Evolutionary conservation across 2,888 invertebrate species (phyloP).

Genomic region (Entomobrya proxima): DNA sequence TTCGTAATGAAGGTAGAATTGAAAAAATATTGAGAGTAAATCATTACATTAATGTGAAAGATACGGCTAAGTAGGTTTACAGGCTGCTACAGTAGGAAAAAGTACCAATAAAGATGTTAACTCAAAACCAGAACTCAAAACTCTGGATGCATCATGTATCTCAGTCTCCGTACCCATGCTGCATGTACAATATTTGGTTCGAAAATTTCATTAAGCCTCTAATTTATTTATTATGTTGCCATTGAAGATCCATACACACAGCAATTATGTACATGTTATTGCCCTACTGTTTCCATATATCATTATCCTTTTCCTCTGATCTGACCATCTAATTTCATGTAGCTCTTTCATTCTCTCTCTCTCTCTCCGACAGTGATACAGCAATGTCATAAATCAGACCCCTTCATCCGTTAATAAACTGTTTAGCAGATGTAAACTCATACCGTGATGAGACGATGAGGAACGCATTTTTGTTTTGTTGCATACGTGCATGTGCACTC

Average conservation of each 20-base stretch:
- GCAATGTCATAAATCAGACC: constrained; percentile 36
- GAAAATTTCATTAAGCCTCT: background rate
- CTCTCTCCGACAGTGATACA: background rate
- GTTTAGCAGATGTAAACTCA: constrained; percentile 31
- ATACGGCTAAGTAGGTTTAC: too few species aligned
- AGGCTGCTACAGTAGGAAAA: too few species aligned
- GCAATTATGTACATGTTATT: background rate
- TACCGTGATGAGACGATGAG: constrained; percentile 8
- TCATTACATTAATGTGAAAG: too few species aligned
- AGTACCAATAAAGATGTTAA: too few species aligned
- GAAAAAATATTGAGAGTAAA: too few species aligned
- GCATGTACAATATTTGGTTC: background rate
- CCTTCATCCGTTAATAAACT: constrained; percentile 29
- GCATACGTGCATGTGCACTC: background rate
- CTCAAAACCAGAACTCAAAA: too few species aligned
- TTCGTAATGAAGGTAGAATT: too few species aligned
- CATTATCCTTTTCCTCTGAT: background rate
- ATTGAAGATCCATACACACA: background rate
- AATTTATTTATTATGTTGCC: background rate
- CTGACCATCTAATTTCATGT: constrained; percentile 7
- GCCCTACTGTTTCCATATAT: background rate
- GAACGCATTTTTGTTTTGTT: background rate
- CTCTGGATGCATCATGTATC: too few species aligned
- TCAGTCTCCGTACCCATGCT: too few species aligned
- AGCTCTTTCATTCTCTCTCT: background rate